Evolutionary conservation across 2,888 invertebrate genomes (phyloP).

Genomic region (Drosophila antonietae): DNA sequence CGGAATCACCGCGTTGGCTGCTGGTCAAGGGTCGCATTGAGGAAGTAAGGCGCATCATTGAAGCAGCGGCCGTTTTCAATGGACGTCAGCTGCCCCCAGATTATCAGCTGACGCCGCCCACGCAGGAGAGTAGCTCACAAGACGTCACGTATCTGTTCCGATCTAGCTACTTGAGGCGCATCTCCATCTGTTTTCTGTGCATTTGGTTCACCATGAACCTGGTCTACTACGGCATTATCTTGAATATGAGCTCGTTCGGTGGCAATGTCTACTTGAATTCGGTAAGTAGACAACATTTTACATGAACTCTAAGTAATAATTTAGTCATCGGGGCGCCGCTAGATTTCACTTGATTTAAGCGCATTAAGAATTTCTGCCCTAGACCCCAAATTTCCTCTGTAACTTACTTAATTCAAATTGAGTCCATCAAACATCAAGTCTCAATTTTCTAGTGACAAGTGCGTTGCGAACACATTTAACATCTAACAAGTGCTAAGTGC

Average conservation of each 20-base stretch:
- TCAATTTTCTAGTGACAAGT: slow-evolving; percentile 48
- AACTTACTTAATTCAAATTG: slow-evolving; percentile 32
- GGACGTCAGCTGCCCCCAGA: slow-evolving; percentile 88
- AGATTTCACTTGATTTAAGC: slow-evolving; percentile 25
- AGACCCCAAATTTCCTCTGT: slow-evolving; percentile 12
- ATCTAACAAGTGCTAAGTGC: slow-evolving; percentile 66
- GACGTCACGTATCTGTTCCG: slow-evolving; percentile 89
- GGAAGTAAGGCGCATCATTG: slow-evolving; percentile 88
- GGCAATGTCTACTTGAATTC: slow-evolving; percentile 91
- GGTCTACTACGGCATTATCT: slow-evolving; percentile 86
- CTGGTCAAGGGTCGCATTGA: slow-evolving; percentile 89
- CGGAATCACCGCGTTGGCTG: slow-evolving; percentile 93
- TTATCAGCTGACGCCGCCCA: slow-evolving; percentile 87
- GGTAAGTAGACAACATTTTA: slow-evolving; percentile 84
- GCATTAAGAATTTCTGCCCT: slow-evolving; percentile 9
- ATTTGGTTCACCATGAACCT: slow-evolving; percentile 90
- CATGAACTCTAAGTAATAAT: slow-evolving; percentile 34
- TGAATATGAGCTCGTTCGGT: slow-evolving; percentile 91
- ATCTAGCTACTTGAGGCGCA: slow-evolving; percentile 87
- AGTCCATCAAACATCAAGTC: slow-evolving; percentile 41
- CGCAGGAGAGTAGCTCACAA: slow-evolving; percentile 85
- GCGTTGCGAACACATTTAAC: slow-evolving; percentile 40
- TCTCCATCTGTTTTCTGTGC: slow-evolving; percentile 89
- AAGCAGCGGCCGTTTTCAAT: slow-evolving; percentile 89
- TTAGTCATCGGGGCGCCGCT: slow-evolving; percentile 15